A percentile compares a stretch with the other conserved stretches of the same genome.
phyloP scores from a whole-genome alignment of 1,140 invertebrate genomes.

The Luehdorfia chinensis region DNA sequence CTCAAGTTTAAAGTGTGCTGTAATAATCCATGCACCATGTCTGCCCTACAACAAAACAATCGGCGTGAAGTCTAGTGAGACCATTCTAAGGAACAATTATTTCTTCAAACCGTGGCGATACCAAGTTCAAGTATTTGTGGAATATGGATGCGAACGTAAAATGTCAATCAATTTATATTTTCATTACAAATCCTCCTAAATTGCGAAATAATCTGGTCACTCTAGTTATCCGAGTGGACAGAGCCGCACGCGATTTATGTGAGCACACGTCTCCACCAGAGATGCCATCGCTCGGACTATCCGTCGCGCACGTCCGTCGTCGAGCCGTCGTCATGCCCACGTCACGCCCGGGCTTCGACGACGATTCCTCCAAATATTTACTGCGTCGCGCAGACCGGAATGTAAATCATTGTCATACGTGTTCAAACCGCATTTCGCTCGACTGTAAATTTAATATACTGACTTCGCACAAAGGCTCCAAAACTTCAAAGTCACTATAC shows the following conservation, averaged over 20 bases:
- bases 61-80: too few relatives aligned
- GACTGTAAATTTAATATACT: conserved; percentile 23
- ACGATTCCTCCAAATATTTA: conserved; percentile 29
- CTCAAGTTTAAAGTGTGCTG: too few relatives aligned
- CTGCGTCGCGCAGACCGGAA: conserved; percentile 20
- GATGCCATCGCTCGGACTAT: conserved; percentile 16
- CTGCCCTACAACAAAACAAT: too few relatives aligned
- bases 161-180: too few relatives aligned
- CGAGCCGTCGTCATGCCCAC: conserved; percentile 3
- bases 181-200: too few relatives aligned
- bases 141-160: too few relatives aligned
- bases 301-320: conserved; percentile 4
- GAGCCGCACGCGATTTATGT: conserved; percentile 39
- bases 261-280: conserved; percentile 25
- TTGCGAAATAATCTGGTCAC: neutral
- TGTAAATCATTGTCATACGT: conserved; percentile 25
- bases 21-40: too few relatives aligned
- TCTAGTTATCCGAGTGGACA: conserved; percentile 5
- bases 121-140: too few relatives aligned
- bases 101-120: too few relatives aligned
- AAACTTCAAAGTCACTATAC: neutral
- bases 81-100: too few relatives aligned
- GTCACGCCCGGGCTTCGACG: conserved; percentile 19
- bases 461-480: neutral
- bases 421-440: conserved; percentile 16